Conservation (phyloP, 2,113 vertebrate species). For the Toxotes chatareus region DNA sequence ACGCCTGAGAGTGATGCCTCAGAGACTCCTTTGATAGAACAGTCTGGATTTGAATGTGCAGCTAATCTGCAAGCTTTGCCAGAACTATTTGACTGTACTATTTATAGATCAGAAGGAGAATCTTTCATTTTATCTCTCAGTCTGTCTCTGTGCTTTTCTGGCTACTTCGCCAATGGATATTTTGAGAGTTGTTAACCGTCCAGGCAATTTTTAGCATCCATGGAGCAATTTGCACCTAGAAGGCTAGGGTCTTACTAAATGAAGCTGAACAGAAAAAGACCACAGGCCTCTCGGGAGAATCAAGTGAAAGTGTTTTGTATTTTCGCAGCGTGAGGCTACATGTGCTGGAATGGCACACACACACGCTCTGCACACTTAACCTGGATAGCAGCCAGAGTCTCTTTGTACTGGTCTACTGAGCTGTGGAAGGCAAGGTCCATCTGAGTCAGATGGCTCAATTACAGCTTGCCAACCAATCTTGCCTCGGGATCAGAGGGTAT, state of each 20-base stretch:
- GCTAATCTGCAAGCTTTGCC: conserved; percentile 60
- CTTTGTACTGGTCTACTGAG: conserved; percentile 72
- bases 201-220: conserved; percentile 21
- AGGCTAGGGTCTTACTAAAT: conserved; percentile 4
- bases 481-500: conserved; percentile 50
- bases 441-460: conserved; percentile 72
- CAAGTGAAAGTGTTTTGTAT: conserved; percentile 57
- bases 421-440: conserved; percentile 64
- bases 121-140: conserved; percentile 11
- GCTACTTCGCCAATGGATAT: conserved; percentile 29
- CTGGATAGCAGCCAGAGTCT: conserved; percentile 68
- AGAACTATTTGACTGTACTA: conserved; percentile 58
- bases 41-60: conserved; percentile 34
- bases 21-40: conserved; percentile 53
- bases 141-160: neutral
- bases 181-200: conserved; percentile 33
- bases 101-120: conserved; percentile 65
- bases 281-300: conserved; percentile 19
- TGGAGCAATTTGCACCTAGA: conserved; percentile 10
- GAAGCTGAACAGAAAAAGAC: conserved; percentile 25
- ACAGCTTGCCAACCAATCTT: conserved; percentile 35
- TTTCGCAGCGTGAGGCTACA: conserved; percentile 46
- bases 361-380: conserved; percentile 48
- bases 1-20: conserved; percentile 53
- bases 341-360: conserved; percentile 47